Evolutionary conservation across 2,888 invertebrate species (phyloP).

Genomic region (Falcaria lacertinaria): DNA sequence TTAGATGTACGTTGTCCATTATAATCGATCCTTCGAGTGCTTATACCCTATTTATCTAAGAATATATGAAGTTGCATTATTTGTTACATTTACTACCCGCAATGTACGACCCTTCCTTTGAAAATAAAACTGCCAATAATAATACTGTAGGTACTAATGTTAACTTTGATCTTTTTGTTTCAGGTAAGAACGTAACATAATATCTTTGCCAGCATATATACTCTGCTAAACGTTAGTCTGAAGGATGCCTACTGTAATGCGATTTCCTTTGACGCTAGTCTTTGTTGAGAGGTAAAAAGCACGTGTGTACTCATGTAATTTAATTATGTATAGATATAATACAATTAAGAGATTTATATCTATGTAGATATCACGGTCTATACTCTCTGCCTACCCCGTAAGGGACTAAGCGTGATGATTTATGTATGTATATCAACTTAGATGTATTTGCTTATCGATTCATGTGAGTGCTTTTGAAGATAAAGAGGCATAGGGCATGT

Average conservation of each 20-base stretch:
- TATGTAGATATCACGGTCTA: no score
- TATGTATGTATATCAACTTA: not conserved
- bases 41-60: no score
- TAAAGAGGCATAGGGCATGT: no score
- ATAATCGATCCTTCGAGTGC: no score
- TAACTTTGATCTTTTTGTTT: constrained; percentile 16
- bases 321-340: not conserved
- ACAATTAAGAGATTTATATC: no score
- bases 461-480: not conserved
- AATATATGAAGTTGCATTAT: no score
- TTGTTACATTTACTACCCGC: no score
- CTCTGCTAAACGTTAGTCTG: constrained; percentile 1
- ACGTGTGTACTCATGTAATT: constrained; percentile 6
- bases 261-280: constrained; percentile 8
- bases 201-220: not conserved
- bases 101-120: no score
- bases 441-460: constrained; percentile 1
- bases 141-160: not conserved
- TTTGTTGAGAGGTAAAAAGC: not conserved
- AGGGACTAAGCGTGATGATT: no score
- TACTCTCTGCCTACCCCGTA: no score
- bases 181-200: constrained; percentile 19
- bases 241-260: constrained; percentile 4
- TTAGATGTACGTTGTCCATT: no score
- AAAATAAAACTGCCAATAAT: no score